phyloP scores from a whole-genome alignment of 2,113 vertebrate genomes.

The Misgurnus mizolepis region DNA sequence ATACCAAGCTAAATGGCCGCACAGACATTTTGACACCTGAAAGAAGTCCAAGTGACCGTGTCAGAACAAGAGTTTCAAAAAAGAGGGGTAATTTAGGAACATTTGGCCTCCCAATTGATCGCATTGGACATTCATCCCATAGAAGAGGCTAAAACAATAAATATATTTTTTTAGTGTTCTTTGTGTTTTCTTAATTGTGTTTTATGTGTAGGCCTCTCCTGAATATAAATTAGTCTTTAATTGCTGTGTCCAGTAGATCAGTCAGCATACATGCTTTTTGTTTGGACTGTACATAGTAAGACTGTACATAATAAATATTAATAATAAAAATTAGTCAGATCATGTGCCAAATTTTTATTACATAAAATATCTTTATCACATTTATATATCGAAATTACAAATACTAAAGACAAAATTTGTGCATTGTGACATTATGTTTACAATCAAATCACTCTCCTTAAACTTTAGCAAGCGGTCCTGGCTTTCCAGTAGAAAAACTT shows the following conservation, averaged over 20 bases:
- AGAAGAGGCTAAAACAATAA: conserved; percentile 27
- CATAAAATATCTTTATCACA: background rate
- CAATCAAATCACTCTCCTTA: too few relatives aligned
- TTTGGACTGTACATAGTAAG: background rate
- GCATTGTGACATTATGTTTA: background rate
- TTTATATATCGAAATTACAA: background rate
- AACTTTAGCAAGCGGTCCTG: conserved; percentile 60
- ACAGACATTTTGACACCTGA: background rate
- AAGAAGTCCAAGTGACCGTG: conserved; percentile 13
- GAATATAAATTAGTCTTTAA: too few relatives aligned
- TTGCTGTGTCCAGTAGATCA: background rate
- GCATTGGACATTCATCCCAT: conserved; percentile 37
- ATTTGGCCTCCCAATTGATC: conserved; percentile 45
- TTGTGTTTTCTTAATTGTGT: background rate
- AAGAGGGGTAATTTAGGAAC: background rate
- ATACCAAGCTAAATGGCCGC: background rate
- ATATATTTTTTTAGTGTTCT: background rate
- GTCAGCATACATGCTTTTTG: too few relatives aligned
- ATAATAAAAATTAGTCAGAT: background rate
- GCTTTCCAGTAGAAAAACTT: conserved; percentile 67
- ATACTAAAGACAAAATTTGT: too few relatives aligned
- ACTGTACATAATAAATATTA: too few relatives aligned
- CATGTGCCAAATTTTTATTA: background rate
- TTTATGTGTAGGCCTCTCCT: background rate
- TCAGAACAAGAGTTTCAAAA: conserved; percentile 29